Evolutionary conservation across 2,797 vertebrate species (phyloP), one percentile per base, ranked within the genome.

Genomic region (Agapornis canus): DNA sequence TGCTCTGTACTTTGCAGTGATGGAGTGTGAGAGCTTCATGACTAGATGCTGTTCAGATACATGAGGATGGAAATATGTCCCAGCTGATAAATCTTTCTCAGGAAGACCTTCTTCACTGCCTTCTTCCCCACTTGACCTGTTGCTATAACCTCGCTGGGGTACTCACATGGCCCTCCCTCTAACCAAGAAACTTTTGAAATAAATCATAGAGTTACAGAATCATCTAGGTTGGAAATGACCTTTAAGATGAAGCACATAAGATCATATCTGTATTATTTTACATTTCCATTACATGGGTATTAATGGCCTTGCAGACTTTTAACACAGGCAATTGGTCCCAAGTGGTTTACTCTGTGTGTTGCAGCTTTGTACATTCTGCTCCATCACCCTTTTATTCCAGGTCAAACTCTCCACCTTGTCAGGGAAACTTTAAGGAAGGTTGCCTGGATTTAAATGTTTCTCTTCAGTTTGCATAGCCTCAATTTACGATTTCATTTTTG

Each of bases 1-100:
- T 76, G 11, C 18, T 29, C 19, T 1, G 1, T 43, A 11, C 0
- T 0, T 48, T 48, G 57, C 32, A n/a, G 22, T 35, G 54, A 26
- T 37, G 42, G 35, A 84, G 12, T 8, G 16, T 49, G 40, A 82
- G 4, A 1, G 5, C 5, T 48, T 81, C 40, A 49, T 88, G 39
- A 64, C 20, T 51, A 32, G 48, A 26, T 72, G 14, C n/a, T 64
- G 21, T 88, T 75, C 35, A 69, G 39, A 59, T 49, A 6, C 11
- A 27, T 8, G 8, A 75, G 13, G 8, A 25, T n/a, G 77, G 23
- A 89, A 81, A 45, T 52, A n/a, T 7, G 11, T 8, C 66, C 48
- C 35, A 77, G 29, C 10, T 48, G 23, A 81, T 22, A 49, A 71
- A 59, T 82, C 13, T 31, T 52, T 85, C 32, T 60, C 10, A 13